These are phyloP conservation scores for Narcine bancroftii DNA, from an alignment of 2,113 vertebrate genomes.

Conservation along the genomic window DNA sequence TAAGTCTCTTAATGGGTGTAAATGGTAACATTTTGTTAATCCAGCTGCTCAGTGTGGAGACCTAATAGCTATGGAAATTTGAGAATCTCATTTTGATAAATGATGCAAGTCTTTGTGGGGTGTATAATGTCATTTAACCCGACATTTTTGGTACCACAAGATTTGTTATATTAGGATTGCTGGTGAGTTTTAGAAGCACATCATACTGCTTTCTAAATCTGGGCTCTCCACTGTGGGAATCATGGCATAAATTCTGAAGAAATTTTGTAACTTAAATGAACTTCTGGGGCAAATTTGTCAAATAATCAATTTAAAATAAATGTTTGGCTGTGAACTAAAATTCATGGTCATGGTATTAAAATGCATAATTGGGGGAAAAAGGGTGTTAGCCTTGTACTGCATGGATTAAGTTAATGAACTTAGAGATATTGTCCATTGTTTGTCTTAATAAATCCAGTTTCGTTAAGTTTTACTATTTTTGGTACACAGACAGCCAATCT, in stretches of 20 bases:
- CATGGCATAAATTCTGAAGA: neutral
- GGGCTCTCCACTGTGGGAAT: neutral
- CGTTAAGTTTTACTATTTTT: no score
- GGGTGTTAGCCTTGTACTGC: no score
- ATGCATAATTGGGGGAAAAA: neutral
- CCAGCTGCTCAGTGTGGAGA: neutral
- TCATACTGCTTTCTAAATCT: neutral
- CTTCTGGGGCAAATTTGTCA: neutral
- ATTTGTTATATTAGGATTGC: neutral
- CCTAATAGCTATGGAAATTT: neutral
- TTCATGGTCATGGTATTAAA: neutral
- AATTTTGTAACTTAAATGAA: neutral
- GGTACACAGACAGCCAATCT: no score
- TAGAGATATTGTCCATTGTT: no score
- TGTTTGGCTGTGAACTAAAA: neutral
- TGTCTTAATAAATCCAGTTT: no score
- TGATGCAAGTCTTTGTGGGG: neutral
- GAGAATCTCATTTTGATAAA: neutral
- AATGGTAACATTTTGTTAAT: slow-evolving; percentile 25
- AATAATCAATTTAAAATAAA: neutral
- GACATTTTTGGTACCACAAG: neutral
- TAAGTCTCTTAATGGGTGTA: neutral
- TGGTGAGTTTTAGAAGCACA: neutral
- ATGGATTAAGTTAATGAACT: no score
- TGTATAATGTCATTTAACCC: neutral